Percentiles rank a stretch among this genome's conserved stretches.
These are phyloP conservation scores for Furcula furcula DNA, from an alignment of 2,888 invertebrate genomes.

Conservation along the genomic window DNA sequence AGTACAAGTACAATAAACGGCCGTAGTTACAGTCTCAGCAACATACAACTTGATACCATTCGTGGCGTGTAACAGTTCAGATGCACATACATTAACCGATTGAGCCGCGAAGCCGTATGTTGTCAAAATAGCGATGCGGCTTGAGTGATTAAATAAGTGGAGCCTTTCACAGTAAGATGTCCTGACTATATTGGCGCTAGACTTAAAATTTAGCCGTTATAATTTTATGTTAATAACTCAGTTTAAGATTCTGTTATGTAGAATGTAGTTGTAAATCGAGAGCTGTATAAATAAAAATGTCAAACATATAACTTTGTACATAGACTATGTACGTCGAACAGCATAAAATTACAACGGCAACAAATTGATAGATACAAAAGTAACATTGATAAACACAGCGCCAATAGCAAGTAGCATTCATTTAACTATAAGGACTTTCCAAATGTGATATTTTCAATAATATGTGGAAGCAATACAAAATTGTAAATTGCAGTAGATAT, in stretches of 20 bases:
- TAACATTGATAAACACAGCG: constrained; percentile 23
- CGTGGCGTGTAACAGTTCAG: constrained; percentile 33
- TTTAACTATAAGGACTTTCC: constrained; percentile 37
- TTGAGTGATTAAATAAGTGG: too few species aligned
- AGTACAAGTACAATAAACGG: too few species aligned
- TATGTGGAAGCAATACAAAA: constrained; percentile 75
- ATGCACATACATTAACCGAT: too few species aligned
- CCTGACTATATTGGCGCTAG: constrained; percentile 21
- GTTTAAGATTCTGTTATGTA: too few species aligned
- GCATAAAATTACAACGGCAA: constrained; percentile 28
- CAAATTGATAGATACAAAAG: constrained; percentile 12
- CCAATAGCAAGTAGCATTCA: constrained; percentile 31
- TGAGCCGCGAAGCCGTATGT: too few species aligned
- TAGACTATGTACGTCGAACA: constrained; percentile 7
- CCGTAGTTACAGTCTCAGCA: too few species aligned
- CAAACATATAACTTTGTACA: too few species aligned
- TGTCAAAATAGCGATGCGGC: too few species aligned
- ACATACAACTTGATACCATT: too few species aligned
- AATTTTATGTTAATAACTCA: constrained; percentile 13
- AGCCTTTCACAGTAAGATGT: constrained; percentile 17
- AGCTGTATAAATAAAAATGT: too few species aligned
- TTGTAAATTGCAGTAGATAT: constrained; percentile 21
- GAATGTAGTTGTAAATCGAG: too few species aligned
- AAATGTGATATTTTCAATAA: constrained; percentile 69
- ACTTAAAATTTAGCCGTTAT: constrained; percentile 26